Evolutionary conservation across 2,888 invertebrate species (phyloP), one percentile per base, ranked within the genome.

Genomic region (Falcaria lacertinaria): DNA sequence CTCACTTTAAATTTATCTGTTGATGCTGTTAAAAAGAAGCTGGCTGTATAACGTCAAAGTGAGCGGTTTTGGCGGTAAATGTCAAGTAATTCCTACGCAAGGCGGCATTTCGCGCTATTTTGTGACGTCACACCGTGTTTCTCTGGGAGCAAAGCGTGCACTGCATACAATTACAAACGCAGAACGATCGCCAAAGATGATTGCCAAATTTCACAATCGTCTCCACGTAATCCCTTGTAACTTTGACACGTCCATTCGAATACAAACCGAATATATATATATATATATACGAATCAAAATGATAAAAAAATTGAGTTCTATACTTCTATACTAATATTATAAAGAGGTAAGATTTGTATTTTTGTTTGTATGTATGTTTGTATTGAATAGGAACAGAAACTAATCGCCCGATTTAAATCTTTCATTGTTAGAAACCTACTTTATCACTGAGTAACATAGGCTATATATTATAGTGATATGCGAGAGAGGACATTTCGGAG

Each of bases 181-280:
- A 54, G 54, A 49, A 54, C 55, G 48, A 55, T 41, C 51, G 81
- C 86, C 84, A 82, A 74, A 68, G 61, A 51, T 44, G 58, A 64
- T 57, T 86, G 86, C 86, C 86, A 86, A 86, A 78, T 86, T 83
- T 76, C 83, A 69, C 81, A 84, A 84, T 71, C 69, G 48, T 49
- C 41, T 19, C 41, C 57, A 50, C 22, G 36, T 22, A 36, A 36
- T 36, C 36, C 7, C 25, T 25, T 25, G 7, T 16, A 25, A 11
- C 32, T 19, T 19, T 6, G 19, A 19, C 3, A 28, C 8, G 28
- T 11, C 28, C 28, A 11, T 11, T 28, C 11, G 28, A 28, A 28
- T 11, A 28, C 3, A 3, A 11, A 11, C 28, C 11, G 1, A 28
- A 7, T 28, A 3, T 11, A 11, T 7, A 1, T 28, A 11, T 7